Conservation (phyloP, 1,140 invertebrate species). For the Campoletis sonorensis region DNA sequence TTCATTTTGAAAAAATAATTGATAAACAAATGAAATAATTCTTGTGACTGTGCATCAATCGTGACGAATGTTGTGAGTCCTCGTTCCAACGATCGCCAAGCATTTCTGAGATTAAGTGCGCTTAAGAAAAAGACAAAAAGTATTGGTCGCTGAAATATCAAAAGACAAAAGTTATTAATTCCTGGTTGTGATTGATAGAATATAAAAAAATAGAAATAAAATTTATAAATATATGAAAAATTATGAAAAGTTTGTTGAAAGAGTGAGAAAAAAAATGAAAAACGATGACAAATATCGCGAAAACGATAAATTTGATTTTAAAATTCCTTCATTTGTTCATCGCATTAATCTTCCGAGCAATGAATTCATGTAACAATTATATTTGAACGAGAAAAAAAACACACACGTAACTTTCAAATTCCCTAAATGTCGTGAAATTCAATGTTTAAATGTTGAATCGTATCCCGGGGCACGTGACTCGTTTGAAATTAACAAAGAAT, state of each 20-base stretch:
- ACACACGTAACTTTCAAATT: not conserved
- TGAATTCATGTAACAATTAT: slow-evolving; percentile 3
- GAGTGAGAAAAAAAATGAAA: not conserved
- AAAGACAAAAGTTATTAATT: slow-evolving; percentile 28
- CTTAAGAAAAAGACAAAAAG: slow-evolving; percentile 9
- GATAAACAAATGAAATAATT: too few species aligned
- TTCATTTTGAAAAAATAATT: too few species aligned
- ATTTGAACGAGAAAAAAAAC: too few species aligned
- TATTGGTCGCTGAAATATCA: slow-evolving; percentile 30
- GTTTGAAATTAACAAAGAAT: not conserved
- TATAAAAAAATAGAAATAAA: not conserved
- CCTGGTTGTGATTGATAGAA: slow-evolving; percentile 36
- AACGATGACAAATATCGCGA: not conserved
- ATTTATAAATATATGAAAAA: not conserved
- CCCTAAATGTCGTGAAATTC: not conserved
- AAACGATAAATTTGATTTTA: too few species aligned
- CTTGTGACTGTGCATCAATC: too few species aligned
- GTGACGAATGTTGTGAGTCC: too few species aligned
- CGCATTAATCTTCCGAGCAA: not conserved
- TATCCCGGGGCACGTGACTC: not conserved
- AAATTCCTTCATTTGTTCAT: too few species aligned
- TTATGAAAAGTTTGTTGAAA: not conserved
- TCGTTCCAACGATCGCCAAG: not conserved
- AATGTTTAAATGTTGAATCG: not conserved
- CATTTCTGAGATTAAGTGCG: slow-evolving; percentile 30